These are phyloP conservation scores for Zosterops hypoxanthus DNA, from an alignment of 2,113 vertebrate genomes.

Conservation along the genomic window DNA sequence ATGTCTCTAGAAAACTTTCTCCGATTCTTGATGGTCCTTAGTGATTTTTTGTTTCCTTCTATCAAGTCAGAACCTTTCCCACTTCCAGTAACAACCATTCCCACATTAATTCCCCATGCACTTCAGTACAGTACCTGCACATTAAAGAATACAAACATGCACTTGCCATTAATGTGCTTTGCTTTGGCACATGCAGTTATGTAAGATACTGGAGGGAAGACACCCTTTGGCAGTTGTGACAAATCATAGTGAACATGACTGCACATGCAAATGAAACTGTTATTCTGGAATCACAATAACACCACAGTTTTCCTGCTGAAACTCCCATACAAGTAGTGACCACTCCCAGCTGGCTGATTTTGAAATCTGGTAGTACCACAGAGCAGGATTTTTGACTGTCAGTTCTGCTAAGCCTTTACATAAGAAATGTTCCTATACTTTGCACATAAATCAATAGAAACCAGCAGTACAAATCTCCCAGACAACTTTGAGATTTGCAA, in stretches of 20 bases:
- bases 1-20: background rate
- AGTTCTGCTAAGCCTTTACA: background rate
- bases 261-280: background rate
- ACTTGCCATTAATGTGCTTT: background rate
- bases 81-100: background rate
- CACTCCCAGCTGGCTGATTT: background rate
- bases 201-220: background rate
- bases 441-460: slow-evolving; percentile 16
- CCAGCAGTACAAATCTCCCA: background rate
- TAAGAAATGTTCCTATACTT: background rate
- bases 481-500: background rate
- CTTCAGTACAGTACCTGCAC: background rate
- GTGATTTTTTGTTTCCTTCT: background rate
- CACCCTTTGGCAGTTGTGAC: background rate
- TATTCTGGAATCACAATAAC: background rate
- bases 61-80: background rate
- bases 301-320: background rate
- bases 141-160: background rate
- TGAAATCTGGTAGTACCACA: background rate
- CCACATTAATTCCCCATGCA: background rate
- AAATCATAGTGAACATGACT: background rate
- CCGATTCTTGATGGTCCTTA: background rate
- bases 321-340: background rate
- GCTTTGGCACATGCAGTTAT: background rate
- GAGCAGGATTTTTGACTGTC: background rate